Evolutionary conservation across 2,888 invertebrate species (phyloP), one percentile per base, ranked within the genome.

Genomic region (Tineola bisselliella): DNA sequence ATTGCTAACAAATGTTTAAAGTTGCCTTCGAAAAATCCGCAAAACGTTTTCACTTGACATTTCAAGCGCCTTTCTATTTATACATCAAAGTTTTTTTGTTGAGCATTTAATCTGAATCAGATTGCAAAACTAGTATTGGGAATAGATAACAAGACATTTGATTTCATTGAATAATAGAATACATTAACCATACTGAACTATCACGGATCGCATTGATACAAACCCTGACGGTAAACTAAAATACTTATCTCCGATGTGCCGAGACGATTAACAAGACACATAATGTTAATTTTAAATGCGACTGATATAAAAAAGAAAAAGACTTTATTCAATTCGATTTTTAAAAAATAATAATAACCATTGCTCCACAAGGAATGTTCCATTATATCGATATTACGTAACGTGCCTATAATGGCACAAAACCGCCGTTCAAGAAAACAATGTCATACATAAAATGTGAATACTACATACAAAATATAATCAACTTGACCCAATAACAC

Each of bases 1-100:
- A 57, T 61, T 52, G 61, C 44, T 33, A 62, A 63, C 62, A 61
- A 11, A 54, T 38, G 38, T 38, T 38, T 38, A n/a, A 38, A n/a
- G 38, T 10, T n/a, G 38, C 6, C 38, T 38, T 38, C 38, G 10
- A 38, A 38, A 38, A 38, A 38, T 31, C 38, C 10, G n/a, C 15
- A n/a, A 1, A 8, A 48, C 48, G 15, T 15, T 38, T 48, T 48
- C 15, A 17, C 48, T 48, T 48, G 48, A 48, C 48, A 48, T 48
- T 48, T 15, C n/a, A 43, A 48, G 3, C 48, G 15, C 10, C 48
- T 48, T 48, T 48, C 48, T 48, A 48, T 48, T 38, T 38, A 38
- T n/a, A 48, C 15, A 3, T 17, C 48, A 3, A 48, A 17, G 15
- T 48, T 6, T 48, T 48, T 48, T 48, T 13, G 13, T 48, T 15